Percentiles rank a stretch among this genome's conserved stretches.
Conservation (phyloP, 1,140 invertebrate species). For the Heliconius hermathena region DNA sequence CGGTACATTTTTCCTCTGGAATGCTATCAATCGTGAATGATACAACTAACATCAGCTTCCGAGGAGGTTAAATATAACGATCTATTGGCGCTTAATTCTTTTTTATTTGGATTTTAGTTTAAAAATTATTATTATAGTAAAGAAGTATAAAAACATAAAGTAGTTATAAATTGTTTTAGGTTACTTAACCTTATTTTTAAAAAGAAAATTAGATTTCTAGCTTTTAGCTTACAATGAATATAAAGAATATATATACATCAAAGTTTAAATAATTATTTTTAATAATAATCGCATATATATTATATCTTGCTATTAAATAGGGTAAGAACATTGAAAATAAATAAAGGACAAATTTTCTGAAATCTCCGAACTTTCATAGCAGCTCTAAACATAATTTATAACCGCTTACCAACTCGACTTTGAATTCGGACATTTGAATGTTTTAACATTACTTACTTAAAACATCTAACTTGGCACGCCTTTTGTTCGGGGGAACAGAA, state of each 20-base stretch:
- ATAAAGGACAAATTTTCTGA: background rate
- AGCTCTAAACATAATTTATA: conserved; percentile 62
- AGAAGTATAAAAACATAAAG: no score
- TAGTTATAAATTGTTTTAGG: no score
- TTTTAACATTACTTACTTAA: conserved; percentile 72
- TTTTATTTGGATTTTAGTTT: background rate
- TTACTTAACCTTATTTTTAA: no score
- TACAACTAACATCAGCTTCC: conserved; percentile 29
- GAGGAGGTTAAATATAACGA: conserved; percentile 21
- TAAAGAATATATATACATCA: no score
- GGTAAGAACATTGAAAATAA: background rate
- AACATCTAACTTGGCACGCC: conserved; percentile 58
- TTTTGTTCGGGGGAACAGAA: conserved; percentile 65
- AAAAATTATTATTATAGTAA: no score
- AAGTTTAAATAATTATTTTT: no score
- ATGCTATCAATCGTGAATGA: conserved; percentile 64
- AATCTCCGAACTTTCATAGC: background rate
- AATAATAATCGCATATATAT: no score
- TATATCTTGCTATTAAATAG: no score
- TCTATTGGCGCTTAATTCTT: background rate
- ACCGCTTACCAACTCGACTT: conserved; percentile 59
- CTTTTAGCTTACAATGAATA: no score
- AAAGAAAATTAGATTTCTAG: no score
- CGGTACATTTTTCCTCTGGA: conserved; percentile 62
- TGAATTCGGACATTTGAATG: conserved; percentile 74